These are phyloP conservation scores for Aphidius gifuensis DNA, from an alignment of 1,140 invertebrate species.

Conservation along the genomic window DNA sequence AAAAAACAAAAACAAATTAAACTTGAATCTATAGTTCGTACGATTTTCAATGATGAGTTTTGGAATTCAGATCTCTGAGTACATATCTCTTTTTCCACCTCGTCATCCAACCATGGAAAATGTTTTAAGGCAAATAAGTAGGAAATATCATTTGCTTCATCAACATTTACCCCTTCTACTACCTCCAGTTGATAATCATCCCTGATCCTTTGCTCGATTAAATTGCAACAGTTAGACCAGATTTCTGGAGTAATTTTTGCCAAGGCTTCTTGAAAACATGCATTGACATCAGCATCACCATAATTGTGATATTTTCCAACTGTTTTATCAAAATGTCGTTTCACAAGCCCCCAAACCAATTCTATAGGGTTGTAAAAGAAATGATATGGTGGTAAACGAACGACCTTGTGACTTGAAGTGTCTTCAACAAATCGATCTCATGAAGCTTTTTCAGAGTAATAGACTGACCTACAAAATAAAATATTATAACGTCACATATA, in stretches of 20 bases:
- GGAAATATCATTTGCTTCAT: not conserved
- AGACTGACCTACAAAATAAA: too few species aligned
- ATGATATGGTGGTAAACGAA: conserved; percentile 43
- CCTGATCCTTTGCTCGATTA: not conserved
- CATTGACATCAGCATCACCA: not conserved
- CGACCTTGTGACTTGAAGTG: conserved; percentile 22
- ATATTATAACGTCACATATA: too few species aligned
- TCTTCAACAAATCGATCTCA: not conserved
- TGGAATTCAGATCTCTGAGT: too few species aligned
- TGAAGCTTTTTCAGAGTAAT: too few species aligned
- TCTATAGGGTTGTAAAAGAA: conserved; percentile 46
- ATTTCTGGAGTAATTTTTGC: not conserved
- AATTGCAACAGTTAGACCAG: not conserved
- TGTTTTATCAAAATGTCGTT: conserved; percentile 23
- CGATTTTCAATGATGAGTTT: too few species aligned
- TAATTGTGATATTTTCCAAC: not conserved
- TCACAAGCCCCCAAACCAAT: conserved; percentile 39
- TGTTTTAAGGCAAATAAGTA: too few species aligned
- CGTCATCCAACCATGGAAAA: too few species aligned
- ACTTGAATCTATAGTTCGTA: too few species aligned
- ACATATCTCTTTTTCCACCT: too few species aligned
- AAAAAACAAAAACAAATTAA: too few species aligned
- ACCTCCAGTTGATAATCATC: not conserved
- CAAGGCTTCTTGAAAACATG: not conserved
- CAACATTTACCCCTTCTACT: not conserved